Evolutionary conservation across 2,888 invertebrate genomes (phyloP).

Genomic region (Drosophila meridiana): DNA sequence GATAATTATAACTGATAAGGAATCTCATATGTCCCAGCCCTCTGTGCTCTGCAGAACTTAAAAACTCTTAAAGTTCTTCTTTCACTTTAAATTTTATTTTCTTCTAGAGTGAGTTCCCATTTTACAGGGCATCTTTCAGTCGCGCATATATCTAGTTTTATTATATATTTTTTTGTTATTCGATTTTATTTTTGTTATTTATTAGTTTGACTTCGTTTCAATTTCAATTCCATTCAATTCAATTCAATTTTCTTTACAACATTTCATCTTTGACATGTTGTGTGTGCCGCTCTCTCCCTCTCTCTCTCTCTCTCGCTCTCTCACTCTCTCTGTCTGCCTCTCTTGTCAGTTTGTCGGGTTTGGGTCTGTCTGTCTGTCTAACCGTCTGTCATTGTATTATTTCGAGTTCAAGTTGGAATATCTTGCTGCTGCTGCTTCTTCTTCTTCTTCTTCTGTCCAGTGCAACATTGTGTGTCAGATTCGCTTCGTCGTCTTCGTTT

Average conservation of each 20-base stretch:
- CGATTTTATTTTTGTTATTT: constrained; percentile 58
- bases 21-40: not conserved
- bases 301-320: constrained; percentile 11
- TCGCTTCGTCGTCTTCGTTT: constrained; percentile 70
- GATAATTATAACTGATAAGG: not conserved
- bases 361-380: constrained; percentile 35
- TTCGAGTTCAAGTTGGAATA: constrained; percentile 43
- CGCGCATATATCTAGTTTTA: constrained; percentile 3
- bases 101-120: not conserved
- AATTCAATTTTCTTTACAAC: constrained; percentile 79
- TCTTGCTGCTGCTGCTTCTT: constrained; percentile 3
- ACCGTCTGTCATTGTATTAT: constrained; percentile 45
- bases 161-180: constrained; percentile 23
- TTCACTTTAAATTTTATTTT: not conserved
- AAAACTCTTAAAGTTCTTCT: not conserved
- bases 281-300: constrained; percentile 43
- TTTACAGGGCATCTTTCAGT: constrained; percentile 7
- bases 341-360: constrained; percentile 24
- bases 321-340: constrained; percentile 24
- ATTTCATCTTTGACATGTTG: constrained; percentile 80
- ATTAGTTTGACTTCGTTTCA: constrained; percentile 71
- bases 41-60: not conserved
- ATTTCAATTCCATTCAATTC: constrained; percentile 56
- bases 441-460: constrained; percentile 38
- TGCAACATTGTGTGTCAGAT: constrained; percentile 53